These are phyloP conservation scores for Pagetopsis macropterus DNA, from an alignment of 2,797 vertebrate genomes.

Conservation along the genomic window DNA sequence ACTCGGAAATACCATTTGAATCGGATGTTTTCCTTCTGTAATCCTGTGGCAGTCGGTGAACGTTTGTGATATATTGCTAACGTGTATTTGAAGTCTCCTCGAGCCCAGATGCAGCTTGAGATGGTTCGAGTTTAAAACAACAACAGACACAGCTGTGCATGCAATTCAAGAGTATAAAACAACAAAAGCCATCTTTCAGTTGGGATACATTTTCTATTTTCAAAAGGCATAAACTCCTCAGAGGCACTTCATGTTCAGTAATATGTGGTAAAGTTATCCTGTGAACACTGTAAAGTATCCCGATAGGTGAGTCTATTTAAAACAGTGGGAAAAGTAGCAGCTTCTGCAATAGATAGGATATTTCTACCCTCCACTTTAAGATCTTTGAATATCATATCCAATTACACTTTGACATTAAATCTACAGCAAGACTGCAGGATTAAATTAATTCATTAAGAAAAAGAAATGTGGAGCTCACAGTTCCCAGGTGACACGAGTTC, in stretches of 20 bases:
- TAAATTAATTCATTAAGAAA: constrained; percentile 38
- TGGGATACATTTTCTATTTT: constrained; percentile 20
- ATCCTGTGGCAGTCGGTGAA: neutral
- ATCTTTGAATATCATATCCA: constrained; percentile 18
- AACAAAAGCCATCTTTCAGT: constrained; percentile 5
- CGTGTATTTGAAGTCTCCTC: neutral
- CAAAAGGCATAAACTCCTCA: constrained; percentile 18
- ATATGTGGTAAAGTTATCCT: neutral
- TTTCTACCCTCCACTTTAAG: neutral
- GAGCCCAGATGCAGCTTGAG: neutral
- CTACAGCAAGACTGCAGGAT: constrained; percentile 12
- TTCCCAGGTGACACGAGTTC: constrained; percentile 40
- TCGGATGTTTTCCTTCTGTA: neutral
- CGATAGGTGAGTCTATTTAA: neutral
- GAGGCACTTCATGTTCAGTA: neutral
- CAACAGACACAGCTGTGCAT: constrained; percentile 14
- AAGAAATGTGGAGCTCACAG: constrained; percentile 39
- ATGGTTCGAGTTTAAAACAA: constrained; percentile 20
- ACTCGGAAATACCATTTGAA: constrained; percentile 1
- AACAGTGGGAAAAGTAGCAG: neutral
- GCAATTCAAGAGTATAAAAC: neutral
- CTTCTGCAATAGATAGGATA: constrained; percentile 5
- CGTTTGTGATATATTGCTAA: neutral
- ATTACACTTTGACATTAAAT: constrained; percentile 39
- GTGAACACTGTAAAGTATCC: constrained; percentile 4